Evolutionary conservation across 1,140 invertebrate species (phyloP), one percentile per base, ranked within the genome.

Genomic region (Ceratina japonica): DNA sequence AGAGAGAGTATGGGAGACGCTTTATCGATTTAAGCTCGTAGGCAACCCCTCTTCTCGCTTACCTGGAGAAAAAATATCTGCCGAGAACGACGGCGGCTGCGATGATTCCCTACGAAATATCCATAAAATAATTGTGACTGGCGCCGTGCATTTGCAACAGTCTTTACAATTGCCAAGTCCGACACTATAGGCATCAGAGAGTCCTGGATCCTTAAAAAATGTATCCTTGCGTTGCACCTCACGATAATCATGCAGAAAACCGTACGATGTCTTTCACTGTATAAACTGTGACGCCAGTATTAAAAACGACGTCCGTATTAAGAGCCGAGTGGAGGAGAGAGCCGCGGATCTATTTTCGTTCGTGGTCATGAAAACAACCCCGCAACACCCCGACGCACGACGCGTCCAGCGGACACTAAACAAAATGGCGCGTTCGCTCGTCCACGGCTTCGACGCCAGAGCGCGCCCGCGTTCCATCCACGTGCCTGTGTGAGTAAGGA

Each of bases 321-420:
- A 16, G 71, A 31, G 75, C 68, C 31, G 72, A 69, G 49, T 72
- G 16, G 75, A 27, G 37, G 37, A 62, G 37, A 62, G 56, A 75
- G 44, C 73, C 71, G 73, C 78, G 51, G 27, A 80, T 81, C 54
- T 78, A 71, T 71, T 56, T 5, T 13, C 22, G 63, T 79, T 73
- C 54, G 79, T 49, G 37, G 69, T 72, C 75, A 58, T 73, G 54
- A 78, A 69, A 82, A 71, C 74, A 75, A 84, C 84, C 83, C 84
- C 72, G 24, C 44, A 64, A 65, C 75, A 78, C 61, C 84, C 75
- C 79, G 75, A 86, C 84, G 80, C 84, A 66, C 75, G 80, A 86
- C 80, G 84, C 83, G 84, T 85, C 84, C 80, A 84, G 74, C 58
- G 72, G 69, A 70, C 72, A 86, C 84, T 86, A 81, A 75, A 86